Conservation (phyloP, 2,797 vertebrate genomes). For the Clarias pachynema region DNA sequence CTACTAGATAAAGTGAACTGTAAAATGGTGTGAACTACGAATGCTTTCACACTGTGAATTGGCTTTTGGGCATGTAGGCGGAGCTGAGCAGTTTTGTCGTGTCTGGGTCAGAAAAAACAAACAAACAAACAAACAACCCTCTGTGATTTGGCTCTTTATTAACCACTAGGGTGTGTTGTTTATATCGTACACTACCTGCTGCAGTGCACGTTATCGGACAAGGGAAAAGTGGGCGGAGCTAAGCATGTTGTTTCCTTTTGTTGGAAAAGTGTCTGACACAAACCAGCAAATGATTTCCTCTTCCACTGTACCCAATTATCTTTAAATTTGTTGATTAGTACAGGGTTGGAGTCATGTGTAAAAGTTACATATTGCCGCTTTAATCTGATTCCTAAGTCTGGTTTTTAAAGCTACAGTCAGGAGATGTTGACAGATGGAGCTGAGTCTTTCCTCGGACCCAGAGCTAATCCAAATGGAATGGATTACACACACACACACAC, state of each 20-base stretch:
- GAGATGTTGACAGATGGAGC: conserved; percentile 30
- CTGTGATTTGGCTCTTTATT: neutral
- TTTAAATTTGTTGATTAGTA: neutral
- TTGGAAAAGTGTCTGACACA: neutral
- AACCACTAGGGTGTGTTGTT: neutral
- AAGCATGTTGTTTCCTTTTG: neutral
- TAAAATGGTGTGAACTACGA: neutral
- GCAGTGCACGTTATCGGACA: neutral
- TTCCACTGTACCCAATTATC: neutral
- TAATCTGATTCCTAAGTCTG: neutral
- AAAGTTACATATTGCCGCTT: neutral
- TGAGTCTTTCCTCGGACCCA: conserved; percentile 52
- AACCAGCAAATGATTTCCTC: neutral
- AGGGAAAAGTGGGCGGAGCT: neutral
- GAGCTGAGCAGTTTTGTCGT: neutral
- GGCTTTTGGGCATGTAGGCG: neutral
- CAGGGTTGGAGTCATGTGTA: neutral
- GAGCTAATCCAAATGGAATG: conserved; percentile 75
- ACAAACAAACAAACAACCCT: neutral
- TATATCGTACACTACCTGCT: neutral
- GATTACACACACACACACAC: conserved; percentile 58
- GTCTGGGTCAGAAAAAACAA: neutral
- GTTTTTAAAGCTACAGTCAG: conserved; percentile 2
- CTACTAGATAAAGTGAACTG: neutral
- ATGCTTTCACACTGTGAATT: neutral